Evolutionary conservation across 2,797 vertebrate species (phyloP).

Genomic region (Agapornis canus): DNA sequence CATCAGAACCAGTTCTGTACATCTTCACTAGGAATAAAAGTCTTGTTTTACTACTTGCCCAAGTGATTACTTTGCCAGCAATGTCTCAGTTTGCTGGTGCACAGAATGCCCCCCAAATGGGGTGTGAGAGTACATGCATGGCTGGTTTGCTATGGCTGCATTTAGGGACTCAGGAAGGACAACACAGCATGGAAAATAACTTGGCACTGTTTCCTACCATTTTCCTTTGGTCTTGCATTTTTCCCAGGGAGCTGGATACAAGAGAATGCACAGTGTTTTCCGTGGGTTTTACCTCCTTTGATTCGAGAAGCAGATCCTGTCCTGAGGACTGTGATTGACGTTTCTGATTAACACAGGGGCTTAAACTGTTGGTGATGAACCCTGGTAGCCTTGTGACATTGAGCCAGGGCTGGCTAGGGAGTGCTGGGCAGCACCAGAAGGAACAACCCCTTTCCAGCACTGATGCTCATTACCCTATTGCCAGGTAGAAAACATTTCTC

Average conservation of each 20-base stretch:
- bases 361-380: not conserved
- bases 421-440: not conserved
- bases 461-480: not conserved
- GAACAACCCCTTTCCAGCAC: not conserved
- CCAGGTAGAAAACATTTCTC: fast-evolving
- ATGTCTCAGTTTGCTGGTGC: not conserved
- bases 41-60: not conserved
- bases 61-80: not conserved
- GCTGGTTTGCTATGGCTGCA: not conserved
- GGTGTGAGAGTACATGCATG: not conserved
- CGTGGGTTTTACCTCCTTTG: not conserved
- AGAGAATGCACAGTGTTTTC: not conserved
- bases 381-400: not conserved
- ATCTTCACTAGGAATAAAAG: not conserved
- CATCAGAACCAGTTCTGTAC: not conserved
- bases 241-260: not conserved
- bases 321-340: not conserved
- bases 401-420: not conserved
- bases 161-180: fast-evolving
- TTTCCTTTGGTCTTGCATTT: not conserved
- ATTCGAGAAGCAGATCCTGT: not conserved
- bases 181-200: not conserved
- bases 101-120: not conserved
- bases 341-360: not conserved
- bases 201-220: not conserved